Evolutionary conservation across 2,797 vertebrate species (phyloP).

Genomic region (Halcyon chelicuti): DNA sequence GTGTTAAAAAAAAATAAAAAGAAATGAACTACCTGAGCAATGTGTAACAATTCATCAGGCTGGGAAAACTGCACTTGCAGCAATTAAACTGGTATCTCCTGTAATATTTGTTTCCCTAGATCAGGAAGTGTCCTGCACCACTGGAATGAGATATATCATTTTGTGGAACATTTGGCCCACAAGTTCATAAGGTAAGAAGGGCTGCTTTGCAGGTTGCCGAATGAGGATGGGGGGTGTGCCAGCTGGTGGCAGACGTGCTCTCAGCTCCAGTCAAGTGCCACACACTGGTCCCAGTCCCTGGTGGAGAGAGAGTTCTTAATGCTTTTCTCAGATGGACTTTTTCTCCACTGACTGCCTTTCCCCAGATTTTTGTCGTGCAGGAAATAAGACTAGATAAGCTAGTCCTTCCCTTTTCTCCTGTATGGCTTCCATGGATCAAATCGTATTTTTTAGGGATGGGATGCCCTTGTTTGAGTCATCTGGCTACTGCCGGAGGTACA

Average conservation of each 20-base stretch:
- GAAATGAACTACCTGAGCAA: neutral
- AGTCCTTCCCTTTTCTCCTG: neutral
- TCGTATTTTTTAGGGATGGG: fast-evolving
- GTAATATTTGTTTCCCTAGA: conserved; percentile 75
- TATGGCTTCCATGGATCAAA: neutral
- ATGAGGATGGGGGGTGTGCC: neutral
- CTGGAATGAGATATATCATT: conserved; percentile 97
- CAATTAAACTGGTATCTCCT: neutral
- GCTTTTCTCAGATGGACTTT: neutral
- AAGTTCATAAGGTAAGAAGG: conserved; percentile 94
- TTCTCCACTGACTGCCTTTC: neutral
- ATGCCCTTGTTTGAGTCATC: neutral
- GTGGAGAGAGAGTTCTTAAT: neutral
- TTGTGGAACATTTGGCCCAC: conserved; percentile 95
- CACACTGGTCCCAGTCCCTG: neutral
- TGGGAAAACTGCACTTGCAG: neutral
- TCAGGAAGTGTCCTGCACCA: conserved; percentile 97
- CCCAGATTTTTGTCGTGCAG: neutral
- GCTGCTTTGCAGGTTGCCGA: neutral
- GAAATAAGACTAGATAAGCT: neutral
- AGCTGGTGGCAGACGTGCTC: neutral
- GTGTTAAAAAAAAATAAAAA: neutral
- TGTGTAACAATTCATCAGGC: neutral
- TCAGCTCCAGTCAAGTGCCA: neutral
- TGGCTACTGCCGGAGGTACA: neutral